phyloP scores from a whole-genome alignment of 2,113 vertebrate species.

The Oncorhynchus keta region DNA sequence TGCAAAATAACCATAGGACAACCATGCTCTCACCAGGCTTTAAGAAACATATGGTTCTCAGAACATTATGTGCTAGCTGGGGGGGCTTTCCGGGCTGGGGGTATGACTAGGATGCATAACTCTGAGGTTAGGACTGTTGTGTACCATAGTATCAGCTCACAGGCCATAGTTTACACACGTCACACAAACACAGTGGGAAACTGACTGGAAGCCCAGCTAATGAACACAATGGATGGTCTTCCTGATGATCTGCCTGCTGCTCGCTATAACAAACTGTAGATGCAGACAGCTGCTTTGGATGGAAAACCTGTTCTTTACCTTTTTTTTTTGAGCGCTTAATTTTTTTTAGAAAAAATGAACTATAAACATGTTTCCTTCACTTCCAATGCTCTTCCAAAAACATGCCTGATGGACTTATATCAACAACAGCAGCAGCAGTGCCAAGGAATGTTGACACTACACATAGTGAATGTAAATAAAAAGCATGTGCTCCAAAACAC shows the following conservation, averaged over 20 bases:
- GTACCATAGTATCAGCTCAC: conserved; percentile 53
- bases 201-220: conserved; percentile 49
- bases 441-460: conserved; percentile 1
- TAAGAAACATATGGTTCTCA: too few species aligned
- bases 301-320: conserved; percentile 11
- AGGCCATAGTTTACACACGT: conserved; percentile 60
- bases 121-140: conserved; percentile 40
- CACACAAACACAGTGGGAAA: conserved; percentile 70
- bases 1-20: too few species aligned
- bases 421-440: not conserved
- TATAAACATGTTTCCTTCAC: conserved; percentile 7
- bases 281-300: conserved; percentile 33
- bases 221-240: conserved; percentile 54
- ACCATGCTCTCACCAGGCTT: too few species aligned
- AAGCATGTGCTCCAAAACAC: conserved; percentile 19
- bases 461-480: conserved; percentile 37
- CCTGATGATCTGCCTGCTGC: conserved; percentile 9
- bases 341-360: too few species aligned
- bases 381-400: not conserved
- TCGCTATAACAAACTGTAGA: conserved; percentile 44
- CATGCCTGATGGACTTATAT: not conserved
- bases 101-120: conserved; percentile 28
- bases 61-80: too few species aligned
- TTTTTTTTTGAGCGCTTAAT: not conserved
- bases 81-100: conserved; percentile 1